Conservation (phyloP, 2,888 invertebrate species). For the Aphidius colemani region DNA sequence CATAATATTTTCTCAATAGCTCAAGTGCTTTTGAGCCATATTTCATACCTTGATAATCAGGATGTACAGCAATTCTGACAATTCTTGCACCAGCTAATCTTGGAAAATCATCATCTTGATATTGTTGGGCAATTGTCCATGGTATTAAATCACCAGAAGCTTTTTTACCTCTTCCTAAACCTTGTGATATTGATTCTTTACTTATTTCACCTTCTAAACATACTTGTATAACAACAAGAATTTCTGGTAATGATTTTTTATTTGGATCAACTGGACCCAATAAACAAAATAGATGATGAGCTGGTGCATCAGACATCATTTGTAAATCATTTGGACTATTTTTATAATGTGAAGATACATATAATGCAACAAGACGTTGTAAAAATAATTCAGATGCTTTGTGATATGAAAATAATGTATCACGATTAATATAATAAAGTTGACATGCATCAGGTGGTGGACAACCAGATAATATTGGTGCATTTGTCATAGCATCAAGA, state of each 20-base stretch:
- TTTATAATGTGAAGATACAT: constrained; percentile 98
- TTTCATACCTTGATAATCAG: constrained; percentile 96
- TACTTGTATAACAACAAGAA: constrained; percentile 89
- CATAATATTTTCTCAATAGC: constrained; percentile 87
- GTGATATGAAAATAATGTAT: constrained; percentile 96
- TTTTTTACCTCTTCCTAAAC: constrained; percentile 82
- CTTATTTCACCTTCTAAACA: constrained; percentile 78
- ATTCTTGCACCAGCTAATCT: constrained; percentile 87
- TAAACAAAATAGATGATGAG: constrained; percentile 95
- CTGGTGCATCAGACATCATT: constrained; percentile 97
- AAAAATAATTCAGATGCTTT: constrained; percentile 91
- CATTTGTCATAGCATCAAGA: constrained; percentile 78
- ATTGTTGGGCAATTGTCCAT: constrained; percentile 97
- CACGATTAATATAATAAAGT: constrained; percentile 84
- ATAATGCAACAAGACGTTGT: constrained; percentile 88
- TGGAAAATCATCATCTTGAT: constrained; percentile 92
- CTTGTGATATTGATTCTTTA: constrained; percentile 72
- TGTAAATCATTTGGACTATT: constrained; percentile 94
- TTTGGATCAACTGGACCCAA: constrained; percentile 82
- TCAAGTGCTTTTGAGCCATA: constrained; percentile 89
- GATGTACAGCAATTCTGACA: constrained; percentile 97
- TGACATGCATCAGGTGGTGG: constrained; percentile 90
- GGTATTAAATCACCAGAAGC: constrained; percentile 97
- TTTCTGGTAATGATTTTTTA: constrained; percentile 80
- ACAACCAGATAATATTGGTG: constrained; percentile 75